Base-by-base conservation (phyloP, 1,140 invertebrate genomes). In the Micrasema minimum region DNA sequence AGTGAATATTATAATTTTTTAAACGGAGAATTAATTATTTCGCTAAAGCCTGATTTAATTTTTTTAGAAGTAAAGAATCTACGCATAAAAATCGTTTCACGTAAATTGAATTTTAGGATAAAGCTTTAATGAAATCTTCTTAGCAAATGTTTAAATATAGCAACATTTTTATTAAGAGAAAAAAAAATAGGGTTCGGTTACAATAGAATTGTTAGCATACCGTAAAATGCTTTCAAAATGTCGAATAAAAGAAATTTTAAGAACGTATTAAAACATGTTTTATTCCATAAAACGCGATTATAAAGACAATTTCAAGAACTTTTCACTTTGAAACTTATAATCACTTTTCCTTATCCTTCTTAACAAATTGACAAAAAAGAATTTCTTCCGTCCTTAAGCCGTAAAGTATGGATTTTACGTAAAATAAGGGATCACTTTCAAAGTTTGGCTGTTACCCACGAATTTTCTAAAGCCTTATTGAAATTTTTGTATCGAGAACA, bases 311-410 rank as follows among this genome's bases (percentile, higher is more conserved):
- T 66, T 66, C 50, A n/a, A 16, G 50, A 66, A 66, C 64, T 66
- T 66, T 66, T 66, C 45, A 66, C 64, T 66, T 66, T 51, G 64
- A 20, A 66, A 66, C 64, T 66, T 66, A 37, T 66, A 48, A 66
- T 66, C 64, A 48, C 64, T 48, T 51, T 46, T 66, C 46, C 55
- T 66, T 66, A 66, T 66, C 64, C 64, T 66, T 51, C 48, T 51
- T 66, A 48, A 66, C 64, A 66, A 66, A 66, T 66, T 66, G 64
- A 66, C 64, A 51, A 66, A 66, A 66, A 66, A 66, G 31, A 12
- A 37, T 37, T 66, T 53, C 16, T 11, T 66, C 31, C 16, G 35
- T 59, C 11, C 26, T 48, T 64, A 59, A 59, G 55, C 18, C 55
- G 35, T 59, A 59, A 59, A 59, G 55, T 59, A 59, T 59, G 37